Evolutionary conservation across 92 coral and sea anemone species (phyloP), one percentile per base, ranked within the genome.

Genomic region (Bergia sp.): DNA sequence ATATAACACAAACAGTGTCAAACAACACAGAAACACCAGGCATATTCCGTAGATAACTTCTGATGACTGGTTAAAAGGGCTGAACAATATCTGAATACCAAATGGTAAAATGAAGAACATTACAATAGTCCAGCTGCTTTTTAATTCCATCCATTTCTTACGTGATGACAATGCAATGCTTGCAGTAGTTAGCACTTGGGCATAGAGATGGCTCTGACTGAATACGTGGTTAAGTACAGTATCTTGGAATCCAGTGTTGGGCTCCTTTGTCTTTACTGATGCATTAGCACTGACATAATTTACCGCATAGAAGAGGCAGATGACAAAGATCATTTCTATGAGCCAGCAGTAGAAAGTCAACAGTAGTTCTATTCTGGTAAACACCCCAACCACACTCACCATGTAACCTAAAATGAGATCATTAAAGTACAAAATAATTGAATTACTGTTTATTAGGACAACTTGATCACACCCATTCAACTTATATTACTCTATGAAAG

Each of bases 161-260:
- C 89, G 93, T n/a, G 98, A 86, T 29, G 92, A 88, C 37, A 93
- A 67, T 61, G 95, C 94, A 37, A 95, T 82, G 43, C 96, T 95
- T 40, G 94, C 92, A 7, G 96, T 96, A 16, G 94, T 88, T 42
- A 92, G 77, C 12, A 95, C 92, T 76, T 95, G 96, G 5, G 94
- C 92, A 83, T 95, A 95, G 43, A 95, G 90, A 15, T 92, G 94
- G 81, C 91, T 92, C 57, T 92, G 90, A 41, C 92, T 92, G 47
- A 92, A 89, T 21, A 92, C 89, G n/a, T 90, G 80, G 53, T 86
- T 86, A 39, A 92, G 57, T 42, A 86, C 82, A 10, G 85, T 18
- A 66, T 37, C 84, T 16, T 89, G 87, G 43, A 85, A 86, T 0
- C 86, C 86, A 47, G 82, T 65, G 18, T 40, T 66, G 0, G 55